Base-by-base conservation (phyloP, 1,140 invertebrate species). In the Leptinotarsa defecta region DNA sequence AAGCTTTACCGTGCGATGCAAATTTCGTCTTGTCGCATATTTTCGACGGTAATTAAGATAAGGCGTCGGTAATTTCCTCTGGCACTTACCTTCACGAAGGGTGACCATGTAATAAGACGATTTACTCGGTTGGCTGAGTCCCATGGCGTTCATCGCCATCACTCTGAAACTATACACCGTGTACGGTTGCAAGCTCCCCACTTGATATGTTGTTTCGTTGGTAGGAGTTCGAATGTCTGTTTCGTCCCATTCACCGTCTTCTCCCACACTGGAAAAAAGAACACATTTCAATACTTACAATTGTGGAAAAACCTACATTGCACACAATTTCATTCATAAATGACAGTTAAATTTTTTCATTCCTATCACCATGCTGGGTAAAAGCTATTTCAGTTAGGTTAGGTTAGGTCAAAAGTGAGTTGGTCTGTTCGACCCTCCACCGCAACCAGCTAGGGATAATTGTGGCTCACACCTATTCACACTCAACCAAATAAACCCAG, bases 61-160 rank as follows among this genome's bases (percentile, higher is more conserved):
- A 62, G 61, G 61, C 22, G 22, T 68, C 67, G 67, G 22, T 68
- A 27, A 68, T 27, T 43, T 68, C 22, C 22, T 68, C 68, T 68
- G 34, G 13, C 15, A 77, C 83, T 88, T 86, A 94, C 92, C 88
- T 89, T 94, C 92, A 78, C 92, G 87, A 52, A 93, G 87, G 49
- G 93, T 94, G 77, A 93, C 89, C 86, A 93, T 93, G 84, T 92
- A 93, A 86, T 92, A 94, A 68, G 92, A 93, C 81, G 91, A 89
- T 83, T 90, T 91, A 85, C 92, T 92, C 63, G 92, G 91, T 61
- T 86, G 85, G 84, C 92, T 93, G 64, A 88, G 86, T 73, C 93
- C 93, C 83, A 93, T 88, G 69, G 88, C 89, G 84, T 94, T 94
- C 61, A 92, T 91, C 49, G 91, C 92, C 67, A 91, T 85, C 74